Evolutionary conservation across 2,113 vertebrate species (phyloP).

Genomic region (Pygathrix nemaeus): DNA sequence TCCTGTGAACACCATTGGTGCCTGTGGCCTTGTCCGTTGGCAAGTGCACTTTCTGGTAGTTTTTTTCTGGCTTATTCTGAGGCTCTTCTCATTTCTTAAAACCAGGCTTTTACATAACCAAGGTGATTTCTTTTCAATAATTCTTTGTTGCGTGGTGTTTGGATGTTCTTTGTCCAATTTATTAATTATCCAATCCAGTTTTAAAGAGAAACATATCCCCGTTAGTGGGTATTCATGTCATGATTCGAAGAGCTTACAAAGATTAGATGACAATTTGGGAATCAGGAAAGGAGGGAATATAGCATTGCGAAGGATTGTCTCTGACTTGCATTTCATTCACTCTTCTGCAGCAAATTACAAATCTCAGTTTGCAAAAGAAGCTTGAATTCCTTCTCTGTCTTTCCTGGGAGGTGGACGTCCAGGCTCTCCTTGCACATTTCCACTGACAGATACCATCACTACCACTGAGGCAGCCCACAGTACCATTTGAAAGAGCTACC

Average conservation of each 20-base stretch:
- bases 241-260: background rate
- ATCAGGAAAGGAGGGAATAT: background rate
- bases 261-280: conserved; percentile 9
- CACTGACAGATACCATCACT: background rate
- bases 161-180: background rate
- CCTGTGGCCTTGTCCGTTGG: background rate
- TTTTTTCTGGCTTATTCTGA: conserved; percentile 1
- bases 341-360: conserved; percentile 21
- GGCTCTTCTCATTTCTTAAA: background rate
- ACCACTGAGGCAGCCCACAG: background rate
- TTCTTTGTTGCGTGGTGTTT: background rate
- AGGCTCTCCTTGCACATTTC: background rate
- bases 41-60: background rate
- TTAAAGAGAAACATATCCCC: background rate
- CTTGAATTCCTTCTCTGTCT: background rate
- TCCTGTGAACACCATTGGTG: background rate
- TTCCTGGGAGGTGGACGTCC: background rate
- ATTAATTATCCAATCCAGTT: conserved; percentile 3
- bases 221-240: background rate
- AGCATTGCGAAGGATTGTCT: background rate
- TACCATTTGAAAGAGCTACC: background rate
- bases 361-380: background rate
- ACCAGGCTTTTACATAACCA: conserved; percentile 16
- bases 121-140: conserved; percentile 27
- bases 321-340: conserved; percentile 12